Evolutionary conservation across 2,113 vertebrate genomes (phyloP).

Genomic region (Haemorhous mexicanus): DNA sequence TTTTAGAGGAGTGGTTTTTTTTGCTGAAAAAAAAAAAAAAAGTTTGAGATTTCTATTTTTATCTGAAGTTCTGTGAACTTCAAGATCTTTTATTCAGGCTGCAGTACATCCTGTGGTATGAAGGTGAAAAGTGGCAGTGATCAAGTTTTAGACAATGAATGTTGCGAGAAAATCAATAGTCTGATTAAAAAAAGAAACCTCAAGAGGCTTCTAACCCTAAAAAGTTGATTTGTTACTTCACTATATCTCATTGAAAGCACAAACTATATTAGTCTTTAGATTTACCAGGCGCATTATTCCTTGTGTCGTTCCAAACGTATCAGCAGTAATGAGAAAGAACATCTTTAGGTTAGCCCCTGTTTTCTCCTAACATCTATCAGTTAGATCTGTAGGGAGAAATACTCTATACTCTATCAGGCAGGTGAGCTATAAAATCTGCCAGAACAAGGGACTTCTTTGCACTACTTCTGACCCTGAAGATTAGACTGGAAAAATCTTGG

Average conservation of each 20-base stretch:
- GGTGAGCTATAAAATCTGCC: background rate
- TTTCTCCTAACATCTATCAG: slow-evolving; percentile 11
- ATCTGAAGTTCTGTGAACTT: background rate
- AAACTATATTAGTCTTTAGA: slow-evolving; percentile 42
- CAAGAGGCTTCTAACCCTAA: slow-evolving; percentile 67
- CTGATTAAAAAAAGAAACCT: slow-evolving; percentile 71
- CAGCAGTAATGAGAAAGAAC: slow-evolving; percentile 49
- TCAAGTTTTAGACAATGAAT: slow-evolving; percentile 60
- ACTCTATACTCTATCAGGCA: background rate
- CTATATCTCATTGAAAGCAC: slow-evolving; percentile 57
- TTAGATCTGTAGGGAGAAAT: slow-evolving; percentile 31
- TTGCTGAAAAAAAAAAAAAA: background rate
- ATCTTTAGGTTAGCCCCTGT: slow-evolving; percentile 20
- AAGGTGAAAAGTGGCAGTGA: slow-evolving; percentile 40
- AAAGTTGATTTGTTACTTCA: slow-evolving; percentile 71
- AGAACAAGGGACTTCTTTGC: background rate
- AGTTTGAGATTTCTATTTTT: background rate
- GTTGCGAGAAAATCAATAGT: slow-evolving; percentile 67
- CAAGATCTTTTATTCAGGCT: slow-evolving; percentile 14
- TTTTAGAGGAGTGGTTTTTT: background rate
- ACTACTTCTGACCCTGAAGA: background rate
- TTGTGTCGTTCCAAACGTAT: slow-evolving; percentile 33
- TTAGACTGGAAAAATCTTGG: background rate
- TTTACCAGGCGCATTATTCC: slow-evolving; percentile 54
- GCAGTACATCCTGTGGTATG: background rate